A percentile compares a stretch with the other conserved stretches of the same genome.
Evolutionary conservation across 2,888 invertebrate genomes (phyloP).

Genomic region (Eupithecia subumbrata): DNA sequence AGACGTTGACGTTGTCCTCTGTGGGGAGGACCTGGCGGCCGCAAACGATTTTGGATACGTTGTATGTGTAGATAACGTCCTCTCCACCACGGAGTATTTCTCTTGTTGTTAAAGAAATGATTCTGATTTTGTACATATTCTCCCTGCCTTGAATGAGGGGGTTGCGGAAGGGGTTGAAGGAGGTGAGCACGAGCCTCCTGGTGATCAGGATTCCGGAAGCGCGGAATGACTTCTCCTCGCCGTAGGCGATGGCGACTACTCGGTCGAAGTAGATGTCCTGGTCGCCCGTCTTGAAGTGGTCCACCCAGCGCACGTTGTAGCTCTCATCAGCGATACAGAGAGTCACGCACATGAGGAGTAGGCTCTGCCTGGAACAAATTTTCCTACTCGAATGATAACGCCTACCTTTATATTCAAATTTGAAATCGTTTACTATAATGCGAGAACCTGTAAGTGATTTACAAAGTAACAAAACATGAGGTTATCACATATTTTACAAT

Average conservation of each 20-base stretch:
- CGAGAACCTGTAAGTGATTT: no score
- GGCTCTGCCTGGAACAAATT: slow-evolving; percentile 8
- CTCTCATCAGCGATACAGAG: neutral
- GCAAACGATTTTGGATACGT: slow-evolving; percentile 12
- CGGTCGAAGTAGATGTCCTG: slow-evolving; percentile 32
- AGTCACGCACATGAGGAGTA: neutral
- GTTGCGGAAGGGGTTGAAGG: slow-evolving; percentile 31
- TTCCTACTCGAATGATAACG: neutral
- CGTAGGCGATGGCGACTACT: slow-evolving; percentile 15
- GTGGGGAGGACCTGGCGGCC: slow-evolving; percentile 26
- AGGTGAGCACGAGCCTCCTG: slow-evolving; percentile 20
- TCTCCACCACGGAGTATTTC: neutral
- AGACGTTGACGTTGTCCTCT: neutral
- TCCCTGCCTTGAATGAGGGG: neutral
- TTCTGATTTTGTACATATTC: neutral
- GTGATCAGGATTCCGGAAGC: slow-evolving; percentile 25
- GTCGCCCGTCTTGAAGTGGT: slow-evolving; percentile 14
- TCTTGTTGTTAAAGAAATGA: neutral
- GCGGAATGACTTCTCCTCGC: neutral
- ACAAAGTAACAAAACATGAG: no score
- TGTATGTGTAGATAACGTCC: neutral
- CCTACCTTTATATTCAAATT: neutral
- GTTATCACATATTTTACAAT: no score
- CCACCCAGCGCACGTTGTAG: slow-evolving; percentile 28
- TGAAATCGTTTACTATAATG: no score